Base-by-base conservation (phyloP, 2,113 vertebrate genomes). In the Phyllostomus hastatus region DNA sequence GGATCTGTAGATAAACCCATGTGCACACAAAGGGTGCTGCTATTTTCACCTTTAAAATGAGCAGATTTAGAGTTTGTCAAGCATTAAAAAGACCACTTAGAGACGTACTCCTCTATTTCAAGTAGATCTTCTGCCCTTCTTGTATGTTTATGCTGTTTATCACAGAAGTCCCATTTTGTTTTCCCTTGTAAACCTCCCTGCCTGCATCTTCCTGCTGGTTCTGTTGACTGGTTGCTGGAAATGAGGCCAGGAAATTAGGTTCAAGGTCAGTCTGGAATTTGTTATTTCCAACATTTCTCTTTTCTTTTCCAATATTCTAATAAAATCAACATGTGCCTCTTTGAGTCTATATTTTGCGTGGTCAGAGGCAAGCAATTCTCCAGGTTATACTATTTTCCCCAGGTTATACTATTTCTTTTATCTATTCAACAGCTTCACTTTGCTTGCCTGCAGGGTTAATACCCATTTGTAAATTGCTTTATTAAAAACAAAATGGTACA, bases 401-500 rank as follows among this genome's bases (percentile, higher is more conserved):
- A 12, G 1, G 14, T 22, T n/a, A 35, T 82, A 17, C 26, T 50
- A 5, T 66, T 85, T 92, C 48, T 64, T 92, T 76, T 66, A n/a
- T 17, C 11, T 46, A 26, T 66, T 41, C 72, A 95, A 57, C 17
- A n/a, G 54, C 41, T 17, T 38, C 33, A 1, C 10, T 92, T 48
- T 90, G 57, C 57, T 67, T 38, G 16, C 59, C 50, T n/a, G 19
- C 31, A 26, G 8, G 61, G n/a, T 15, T 72, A n/a, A 57, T 35
- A 5, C 7, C 4, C 11, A 76, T 57, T 78, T 75, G 48, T 12
- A 75, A 83, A 86, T 59, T 70, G 64, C 26, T 91, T 16, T 72
- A 59, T 88, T 88, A 66, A 91, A 86, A 95, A 12, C 31, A 87
- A 67, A 80, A 80, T 43, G 35, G 31, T 24, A 67, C 12, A 61